Conservation (phyloP, 2,888 invertebrate species). For the Pandemis cinnamomeana region DNA sequence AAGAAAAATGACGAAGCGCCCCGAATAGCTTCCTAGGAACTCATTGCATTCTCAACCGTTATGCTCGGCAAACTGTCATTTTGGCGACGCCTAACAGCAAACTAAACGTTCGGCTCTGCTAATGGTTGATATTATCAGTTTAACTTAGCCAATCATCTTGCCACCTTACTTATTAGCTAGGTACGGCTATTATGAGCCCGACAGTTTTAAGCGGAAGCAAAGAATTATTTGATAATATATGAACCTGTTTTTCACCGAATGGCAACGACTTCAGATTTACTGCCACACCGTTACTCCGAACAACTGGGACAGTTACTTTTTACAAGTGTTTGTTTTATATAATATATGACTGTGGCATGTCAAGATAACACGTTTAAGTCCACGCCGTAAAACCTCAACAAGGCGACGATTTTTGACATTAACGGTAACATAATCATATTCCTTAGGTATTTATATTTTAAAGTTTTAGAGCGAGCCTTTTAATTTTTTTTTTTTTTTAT, state of each 20-base stretch:
- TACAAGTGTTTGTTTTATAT: constrained; percentile 38
- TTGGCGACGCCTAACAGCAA: too few species aligned
- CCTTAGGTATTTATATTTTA: too few species aligned
- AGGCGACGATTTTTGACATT: not conserved
- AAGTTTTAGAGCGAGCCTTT: too few species aligned
- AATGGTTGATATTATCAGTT: too few species aligned
- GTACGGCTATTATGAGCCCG: constrained; percentile 6
- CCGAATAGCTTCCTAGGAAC: too few species aligned
- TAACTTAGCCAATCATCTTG: too few species aligned
- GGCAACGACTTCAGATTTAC: constrained; percentile 24
- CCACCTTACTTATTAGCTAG: too few species aligned
- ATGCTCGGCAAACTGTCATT: too few species aligned
- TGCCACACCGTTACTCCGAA: constrained; percentile 30
- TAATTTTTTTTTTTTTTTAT: too few species aligned
- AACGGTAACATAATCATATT: constrained; percentile 9
- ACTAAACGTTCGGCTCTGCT: too few species aligned
- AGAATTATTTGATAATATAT: constrained; percentile 31
- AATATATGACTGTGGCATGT: constrained; percentile 20
- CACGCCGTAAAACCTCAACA: constrained; percentile 21
- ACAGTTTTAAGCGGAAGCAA: constrained; percentile 22
- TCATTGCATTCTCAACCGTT: too few species aligned
- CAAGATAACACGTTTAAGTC: constrained; percentile 12
- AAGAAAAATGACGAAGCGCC: too few species aligned
- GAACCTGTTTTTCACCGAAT: constrained; percentile 32
- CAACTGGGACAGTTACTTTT: constrained; percentile 32